phyloP scores from a whole-genome alignment of 2,113 vertebrate species.

The Myrmophylax atrothorax region DNA sequence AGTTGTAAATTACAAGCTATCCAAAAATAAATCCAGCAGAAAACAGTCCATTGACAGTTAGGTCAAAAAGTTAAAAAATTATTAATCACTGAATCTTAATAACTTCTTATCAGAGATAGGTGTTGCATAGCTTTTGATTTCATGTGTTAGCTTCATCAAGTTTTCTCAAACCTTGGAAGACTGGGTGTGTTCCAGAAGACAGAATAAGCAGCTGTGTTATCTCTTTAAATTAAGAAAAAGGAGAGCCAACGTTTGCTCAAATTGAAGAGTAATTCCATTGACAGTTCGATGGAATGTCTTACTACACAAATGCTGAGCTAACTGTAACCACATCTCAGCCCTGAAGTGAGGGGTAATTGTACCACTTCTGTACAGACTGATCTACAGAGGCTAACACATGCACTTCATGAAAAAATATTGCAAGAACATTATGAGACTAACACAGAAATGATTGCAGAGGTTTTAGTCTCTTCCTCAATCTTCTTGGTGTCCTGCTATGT shows the following conservation, averaged over 20 bases:
- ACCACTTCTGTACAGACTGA: not conserved
- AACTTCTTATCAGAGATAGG: not conserved
- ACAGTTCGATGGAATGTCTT: not conserved
- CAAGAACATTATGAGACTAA: not conserved
- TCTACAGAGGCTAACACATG: too few species aligned
- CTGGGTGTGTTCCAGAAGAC: not conserved
- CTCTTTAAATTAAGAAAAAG: not conserved
- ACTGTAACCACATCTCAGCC: not conserved
- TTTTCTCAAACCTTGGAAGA: not conserved
- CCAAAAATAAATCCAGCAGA: conserved; percentile 37
- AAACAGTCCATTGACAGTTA: not conserved
- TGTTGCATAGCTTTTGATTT: not conserved
- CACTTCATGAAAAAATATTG: not conserved
- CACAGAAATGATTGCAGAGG: not conserved
- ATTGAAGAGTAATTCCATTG: not conserved
- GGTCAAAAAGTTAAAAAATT: conserved; percentile 40
- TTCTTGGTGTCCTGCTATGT: not conserved
- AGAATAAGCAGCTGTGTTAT: not conserved
- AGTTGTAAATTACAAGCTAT: not conserved
- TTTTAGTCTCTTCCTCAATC: not conserved
- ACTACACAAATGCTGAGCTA: not conserved
- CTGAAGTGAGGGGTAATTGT: not conserved
- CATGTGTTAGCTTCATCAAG: not conserved
- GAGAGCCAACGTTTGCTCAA: not conserved
- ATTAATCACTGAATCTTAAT: not conserved